These are phyloP conservation scores for Pterocles burchelli DNA, from an alignment of 2,113 vertebrate species.

Conservation along the genomic window DNA sequence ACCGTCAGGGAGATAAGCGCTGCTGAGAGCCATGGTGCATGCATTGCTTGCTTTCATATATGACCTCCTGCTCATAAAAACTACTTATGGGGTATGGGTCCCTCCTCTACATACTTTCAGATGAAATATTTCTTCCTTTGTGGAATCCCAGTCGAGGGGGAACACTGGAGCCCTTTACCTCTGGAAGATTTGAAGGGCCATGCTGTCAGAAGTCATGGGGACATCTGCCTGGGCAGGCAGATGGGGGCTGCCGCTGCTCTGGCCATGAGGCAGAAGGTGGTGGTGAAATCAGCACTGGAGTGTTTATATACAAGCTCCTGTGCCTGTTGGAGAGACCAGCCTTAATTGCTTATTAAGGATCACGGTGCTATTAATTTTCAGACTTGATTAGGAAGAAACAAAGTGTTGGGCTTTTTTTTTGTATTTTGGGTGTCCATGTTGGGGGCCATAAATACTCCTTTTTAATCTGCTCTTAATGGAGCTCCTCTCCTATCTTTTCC, in stretches of 20 bases:
- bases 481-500: neutral
- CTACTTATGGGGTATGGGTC: neutral
- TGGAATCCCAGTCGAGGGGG: neutral
- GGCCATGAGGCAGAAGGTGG: accelerated
- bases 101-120: neutral
- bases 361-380: neutral
- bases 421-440: neutral
- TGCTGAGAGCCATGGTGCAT: accelerated
- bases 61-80: neutral
- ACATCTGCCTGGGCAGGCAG: neutral
- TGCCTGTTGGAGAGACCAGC: neutral
- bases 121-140: neutral
- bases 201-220: neutral
- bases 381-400: constrained; percentile 3
- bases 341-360: constrained; percentile 3
- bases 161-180: neutral
- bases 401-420: neutral
- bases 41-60: neutral
- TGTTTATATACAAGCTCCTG: neutral
- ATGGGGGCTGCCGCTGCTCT: neutral
- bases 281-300: neutral
- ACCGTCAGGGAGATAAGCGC: neutral
- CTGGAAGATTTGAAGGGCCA: neutral
- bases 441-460: neutral
- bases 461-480: neutral